phyloP scores from a whole-genome alignment of 2,113 vertebrate genomes.

The Rattus rattus region DNA sequence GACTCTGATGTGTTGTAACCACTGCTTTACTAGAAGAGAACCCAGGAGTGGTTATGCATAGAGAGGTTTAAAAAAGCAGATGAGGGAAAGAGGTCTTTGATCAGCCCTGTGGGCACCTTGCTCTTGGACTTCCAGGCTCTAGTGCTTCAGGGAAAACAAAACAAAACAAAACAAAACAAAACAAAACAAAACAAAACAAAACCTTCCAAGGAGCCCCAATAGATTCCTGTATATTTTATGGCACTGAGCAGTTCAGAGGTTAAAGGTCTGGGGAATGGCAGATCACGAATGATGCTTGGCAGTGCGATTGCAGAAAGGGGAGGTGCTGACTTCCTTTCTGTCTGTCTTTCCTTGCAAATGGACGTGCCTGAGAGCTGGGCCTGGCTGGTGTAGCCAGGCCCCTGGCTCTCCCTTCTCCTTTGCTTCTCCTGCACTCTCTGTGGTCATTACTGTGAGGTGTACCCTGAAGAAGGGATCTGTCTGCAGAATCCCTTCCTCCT shows the following conservation, averaged over 20 bases:
- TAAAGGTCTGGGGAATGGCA: neutral
- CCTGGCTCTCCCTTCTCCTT: neutral
- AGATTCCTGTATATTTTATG: neutral
- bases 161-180: neutral
- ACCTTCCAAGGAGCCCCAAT: neutral
- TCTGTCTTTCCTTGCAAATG: neutral
- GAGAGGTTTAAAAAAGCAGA: neutral
- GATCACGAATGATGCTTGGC: neutral
- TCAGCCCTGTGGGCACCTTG: neutral
- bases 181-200: neutral
- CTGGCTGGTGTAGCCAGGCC: neutral
- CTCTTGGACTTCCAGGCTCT: neutral
- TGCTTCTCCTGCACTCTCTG: neutral
- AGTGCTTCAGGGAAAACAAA: neutral
- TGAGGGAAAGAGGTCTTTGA: neutral
- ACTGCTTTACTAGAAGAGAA: neutral
- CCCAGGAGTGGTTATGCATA: accelerated
- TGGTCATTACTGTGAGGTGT: neutral
- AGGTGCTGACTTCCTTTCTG: neutral
- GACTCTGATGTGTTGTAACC: neutral
- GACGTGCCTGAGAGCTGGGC: neutral
- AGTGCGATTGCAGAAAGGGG: neutral
- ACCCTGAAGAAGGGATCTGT: neutral
- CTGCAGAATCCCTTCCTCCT: conserved; percentile 4
- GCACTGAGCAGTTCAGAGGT: neutral